phyloP scores from a whole-genome alignment of 2,888 invertebrate species.

The Sinhomidia bicolor region DNA sequence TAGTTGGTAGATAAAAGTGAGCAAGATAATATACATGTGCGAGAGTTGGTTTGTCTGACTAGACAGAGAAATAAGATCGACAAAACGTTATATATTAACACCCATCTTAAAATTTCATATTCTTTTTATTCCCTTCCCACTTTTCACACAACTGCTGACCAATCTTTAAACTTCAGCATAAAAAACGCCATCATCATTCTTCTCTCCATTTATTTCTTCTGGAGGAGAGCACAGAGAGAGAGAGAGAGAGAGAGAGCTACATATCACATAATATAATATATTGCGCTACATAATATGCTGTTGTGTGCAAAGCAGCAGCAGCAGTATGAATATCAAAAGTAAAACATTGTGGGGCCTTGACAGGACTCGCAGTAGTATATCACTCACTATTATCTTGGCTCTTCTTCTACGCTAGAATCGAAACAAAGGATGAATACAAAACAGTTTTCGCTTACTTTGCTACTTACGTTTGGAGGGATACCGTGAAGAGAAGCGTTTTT shows the following conservation, averaged over 20 bases:
- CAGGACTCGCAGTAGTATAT: slow-evolving; percentile 64
- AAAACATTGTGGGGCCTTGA: slow-evolving; percentile 55
- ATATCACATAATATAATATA: neutral
- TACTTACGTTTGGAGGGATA: slow-evolving; percentile 79
- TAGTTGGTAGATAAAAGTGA: neutral
- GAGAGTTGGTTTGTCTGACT: neutral
- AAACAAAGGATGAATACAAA: slow-evolving; percentile 69
- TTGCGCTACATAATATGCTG: slow-evolving; percentile 6
- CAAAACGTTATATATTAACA: slow-evolving; percentile 33
- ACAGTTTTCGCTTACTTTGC: slow-evolving; percentile 65
- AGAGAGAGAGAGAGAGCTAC: too few species aligned
- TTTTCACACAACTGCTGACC: slow-evolving; percentile 57
- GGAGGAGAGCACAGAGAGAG: too few species aligned
- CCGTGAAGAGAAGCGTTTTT: slow-evolving; percentile 80
- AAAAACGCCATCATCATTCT: slow-evolving; percentile 23
- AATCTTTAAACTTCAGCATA: slow-evolving; percentile 50
- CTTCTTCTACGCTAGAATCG: slow-evolving; percentile 42
- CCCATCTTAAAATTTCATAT: slow-evolving; percentile 56
- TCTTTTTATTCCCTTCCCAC: slow-evolving; percentile 52
- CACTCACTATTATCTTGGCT: slow-evolving; percentile 63
- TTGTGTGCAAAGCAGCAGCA: slow-evolving; percentile 31
- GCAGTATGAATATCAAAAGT: slow-evolving; percentile 58
- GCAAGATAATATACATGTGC: neutral
- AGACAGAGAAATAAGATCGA: slow-evolving; percentile 6
- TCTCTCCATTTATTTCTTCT: neutral